These are phyloP conservation scores for Psittacula cyanocephala DNA, from an alignment of 2,113 vertebrate species.

Conservation along the genomic window DNA sequence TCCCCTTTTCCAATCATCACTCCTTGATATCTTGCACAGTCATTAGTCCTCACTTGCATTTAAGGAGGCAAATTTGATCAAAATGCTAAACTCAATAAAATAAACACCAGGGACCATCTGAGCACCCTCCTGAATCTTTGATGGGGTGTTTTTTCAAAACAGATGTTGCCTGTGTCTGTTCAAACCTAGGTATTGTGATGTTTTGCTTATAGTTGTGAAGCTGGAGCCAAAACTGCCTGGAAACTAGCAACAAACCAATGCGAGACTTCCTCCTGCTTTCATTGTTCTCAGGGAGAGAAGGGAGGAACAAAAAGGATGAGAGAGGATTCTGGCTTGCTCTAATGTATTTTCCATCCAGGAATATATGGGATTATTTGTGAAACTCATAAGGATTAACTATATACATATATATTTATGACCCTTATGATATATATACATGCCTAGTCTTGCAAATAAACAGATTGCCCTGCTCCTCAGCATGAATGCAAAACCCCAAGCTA, in stretches of 20 bases:
- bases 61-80: not conserved
- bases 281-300: slow-evolving; percentile 19
- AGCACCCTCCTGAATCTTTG: not conserved
- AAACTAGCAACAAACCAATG: slow-evolving; percentile 55
- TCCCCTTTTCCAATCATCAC: not conserved
- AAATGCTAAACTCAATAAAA: not conserved
- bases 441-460: not conserved
- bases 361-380: not conserved
- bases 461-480: not conserved
- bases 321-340: not conserved
- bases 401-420: not conserved
- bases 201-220: not conserved
- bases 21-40: rapidly evolving
- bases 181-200: not conserved
- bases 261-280: slow-evolving; percentile 36
- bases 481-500: not conserved
- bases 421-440: not conserved
- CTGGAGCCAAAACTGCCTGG: slow-evolving; percentile 57
- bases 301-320: not conserved
- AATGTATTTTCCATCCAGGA: not conserved
- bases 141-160: not conserved
- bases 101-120: not conserved
- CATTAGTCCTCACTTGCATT: not conserved
- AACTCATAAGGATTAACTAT: not conserved
- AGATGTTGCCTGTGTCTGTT: not conserved